Conservation (phyloP, 2,113 vertebrate genomes). For the Oostethus manadensis region DNA sequence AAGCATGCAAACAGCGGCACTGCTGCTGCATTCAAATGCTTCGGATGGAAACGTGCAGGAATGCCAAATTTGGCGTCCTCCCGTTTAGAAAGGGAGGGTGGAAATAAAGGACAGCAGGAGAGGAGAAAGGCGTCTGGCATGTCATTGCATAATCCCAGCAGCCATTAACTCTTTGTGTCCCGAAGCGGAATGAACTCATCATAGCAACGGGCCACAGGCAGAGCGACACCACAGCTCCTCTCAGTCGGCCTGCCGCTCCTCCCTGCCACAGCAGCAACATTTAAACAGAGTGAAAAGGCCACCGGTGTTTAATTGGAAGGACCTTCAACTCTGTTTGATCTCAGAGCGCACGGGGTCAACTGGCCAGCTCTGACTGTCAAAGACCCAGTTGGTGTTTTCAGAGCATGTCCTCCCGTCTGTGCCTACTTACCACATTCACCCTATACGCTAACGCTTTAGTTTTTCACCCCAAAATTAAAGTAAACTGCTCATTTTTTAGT, state of each 20-base stretch:
- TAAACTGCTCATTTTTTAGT: no score
- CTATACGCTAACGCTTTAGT: no score
- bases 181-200: conserved; percentile 61
- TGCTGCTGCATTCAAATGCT: conserved; percentile 41
- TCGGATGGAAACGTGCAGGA: conserved; percentile 60
- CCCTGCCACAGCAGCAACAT: conserved; percentile 16
- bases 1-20: conserved; percentile 28
- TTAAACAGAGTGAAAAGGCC: conserved; percentile 37
- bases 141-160: conserved; percentile 65
- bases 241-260: conserved; percentile 31
- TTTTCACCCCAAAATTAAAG: no score
- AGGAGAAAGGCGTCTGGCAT: conserved; percentile 54
- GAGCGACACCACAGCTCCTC: conserved; percentile 39
- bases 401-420: conserved; percentile 12
- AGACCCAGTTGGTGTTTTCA: conserved; percentile 16
- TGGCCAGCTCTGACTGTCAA: conserved; percentile 19
- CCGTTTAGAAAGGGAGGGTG: conserved; percentile 13
- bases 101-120: conserved; percentile 23
- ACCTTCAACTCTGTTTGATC: conserved; percentile 40
- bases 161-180: conserved; percentile 65
- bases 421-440: not conserved
- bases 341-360: conserved; percentile 33
- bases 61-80: conserved; percentile 55
- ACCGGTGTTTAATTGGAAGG: conserved; percentile 30
- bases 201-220: conserved; percentile 51